These are phyloP conservation scores for Myotis vivesi DNA, from an alignment of 2,797 vertebrate genomes.

Conservation along the genomic window DNA sequence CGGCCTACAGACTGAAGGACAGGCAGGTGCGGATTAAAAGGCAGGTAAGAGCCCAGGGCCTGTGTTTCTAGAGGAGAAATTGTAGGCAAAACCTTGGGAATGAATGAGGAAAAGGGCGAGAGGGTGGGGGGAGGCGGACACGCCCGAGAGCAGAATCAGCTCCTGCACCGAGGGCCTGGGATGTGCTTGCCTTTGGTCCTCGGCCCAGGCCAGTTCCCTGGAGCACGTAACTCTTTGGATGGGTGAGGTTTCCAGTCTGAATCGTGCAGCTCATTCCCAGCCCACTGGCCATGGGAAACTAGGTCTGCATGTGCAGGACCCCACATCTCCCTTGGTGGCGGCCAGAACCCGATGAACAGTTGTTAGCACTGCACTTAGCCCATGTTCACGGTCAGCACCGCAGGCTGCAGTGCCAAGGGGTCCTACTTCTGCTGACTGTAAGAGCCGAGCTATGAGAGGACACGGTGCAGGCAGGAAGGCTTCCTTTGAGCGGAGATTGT, in stretches of 20 bases:
- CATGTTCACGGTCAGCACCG: rapidly evolving
- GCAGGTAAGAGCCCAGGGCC: background rate
- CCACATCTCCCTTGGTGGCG: background rate
- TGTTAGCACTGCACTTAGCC: background rate
- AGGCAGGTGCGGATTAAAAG: too few species aligned
- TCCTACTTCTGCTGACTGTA: background rate
- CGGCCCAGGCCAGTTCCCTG: background rate
- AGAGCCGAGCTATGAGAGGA: background rate
- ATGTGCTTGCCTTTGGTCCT: background rate
- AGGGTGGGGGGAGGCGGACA: rapidly evolving
- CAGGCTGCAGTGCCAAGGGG: background rate
- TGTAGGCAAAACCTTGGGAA: background rate
- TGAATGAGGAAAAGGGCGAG: background rate
- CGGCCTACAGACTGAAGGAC: too few species aligned
- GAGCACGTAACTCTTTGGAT: background rate
- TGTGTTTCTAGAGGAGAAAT: background rate
- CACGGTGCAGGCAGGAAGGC: background rate
- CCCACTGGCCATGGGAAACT: background rate
- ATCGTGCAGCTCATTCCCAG: background rate
- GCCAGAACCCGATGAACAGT: background rate
- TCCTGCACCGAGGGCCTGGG: background rate
- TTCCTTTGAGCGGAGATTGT: background rate
- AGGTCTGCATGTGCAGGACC: background rate
- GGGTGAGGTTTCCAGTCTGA: background rate
- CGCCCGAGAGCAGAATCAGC: rapidly evolving